A percentile compares a stretch with the other conserved stretches of the same genome.
These are phyloP conservation scores for Coracopsis vasa DNA, from an alignment of 2,113 vertebrate species.

Conservation along the genomic window DNA sequence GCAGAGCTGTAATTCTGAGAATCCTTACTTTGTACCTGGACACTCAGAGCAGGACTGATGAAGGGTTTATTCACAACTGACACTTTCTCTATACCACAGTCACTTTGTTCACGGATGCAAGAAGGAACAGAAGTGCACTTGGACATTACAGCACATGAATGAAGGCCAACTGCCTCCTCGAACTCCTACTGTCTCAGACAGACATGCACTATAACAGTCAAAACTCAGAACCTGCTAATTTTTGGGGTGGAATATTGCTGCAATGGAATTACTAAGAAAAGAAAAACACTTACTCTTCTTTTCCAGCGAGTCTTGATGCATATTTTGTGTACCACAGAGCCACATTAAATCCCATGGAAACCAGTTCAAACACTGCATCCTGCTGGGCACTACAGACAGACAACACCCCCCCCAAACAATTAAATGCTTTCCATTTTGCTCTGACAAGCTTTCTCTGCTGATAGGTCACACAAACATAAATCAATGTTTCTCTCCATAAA, in stretches of 20 bases:
- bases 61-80: neutral
- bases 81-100: neutral
- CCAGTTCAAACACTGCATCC: constrained; percentile 93
- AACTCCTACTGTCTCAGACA: neutral
- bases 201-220: neutral
- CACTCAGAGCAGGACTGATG: neutral
- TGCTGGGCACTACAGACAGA: constrained; percentile 86
- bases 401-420: neutral
- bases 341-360: constrained; percentile 95
- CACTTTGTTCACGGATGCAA: neutral
- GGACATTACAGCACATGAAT: neutral
- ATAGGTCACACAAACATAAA: neutral
- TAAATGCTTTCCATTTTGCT: neutral
- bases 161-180: neutral
- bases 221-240: neutral
- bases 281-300: constrained; percentile 90
- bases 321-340: constrained; percentile 97
- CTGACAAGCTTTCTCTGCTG: neutral
- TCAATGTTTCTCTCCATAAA: neutral
- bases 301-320: constrained; percentile 91
- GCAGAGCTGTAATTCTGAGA: neutral
- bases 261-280: neutral
- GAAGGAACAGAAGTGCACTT: neutral
- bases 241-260: neutral
- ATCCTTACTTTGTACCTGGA: neutral